Percentiles rank a stretch among this genome's conserved stretches.
phyloP scores from a whole-genome alignment of 2,888 invertebrate genomes.

The Lordiphosa fenestrarum region DNA sequence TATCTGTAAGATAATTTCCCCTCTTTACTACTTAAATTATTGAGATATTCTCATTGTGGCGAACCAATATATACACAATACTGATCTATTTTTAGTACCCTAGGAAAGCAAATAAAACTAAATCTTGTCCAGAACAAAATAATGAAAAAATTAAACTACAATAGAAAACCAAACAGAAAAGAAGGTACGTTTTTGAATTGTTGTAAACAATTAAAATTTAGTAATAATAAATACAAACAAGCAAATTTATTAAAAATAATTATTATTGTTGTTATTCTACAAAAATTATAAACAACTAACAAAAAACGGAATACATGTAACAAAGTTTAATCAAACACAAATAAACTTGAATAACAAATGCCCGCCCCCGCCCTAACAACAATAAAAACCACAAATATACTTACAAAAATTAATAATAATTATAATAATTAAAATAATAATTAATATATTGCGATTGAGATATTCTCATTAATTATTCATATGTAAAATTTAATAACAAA shows the following conservation, averaged over 20 bases:
- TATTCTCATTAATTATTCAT: conserved; percentile 67
- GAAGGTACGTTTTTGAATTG: conserved; percentile 62
- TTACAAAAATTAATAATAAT: conserved; percentile 40
- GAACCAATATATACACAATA: conserved; percentile 18
- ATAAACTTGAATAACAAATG: conserved; percentile 37
- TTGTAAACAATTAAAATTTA: conserved; percentile 66
- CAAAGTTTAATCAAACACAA: conserved; percentile 23
- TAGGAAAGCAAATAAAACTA: conserved; percentile 28
- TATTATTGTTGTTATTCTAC: conserved; percentile 61
- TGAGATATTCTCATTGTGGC: conserved; percentile 7
- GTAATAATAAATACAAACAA: conserved; percentile 25
- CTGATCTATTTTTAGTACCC: conserved; percentile 19
- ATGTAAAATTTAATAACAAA: conserved; percentile 41
- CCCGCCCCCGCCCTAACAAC: conserved; percentile 64
- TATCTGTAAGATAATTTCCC: conserved; percentile 9
- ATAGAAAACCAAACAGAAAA: conserved; percentile 30
- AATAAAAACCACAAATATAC: conserved; percentile 54
- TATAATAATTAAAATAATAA: conserved; percentile 9
- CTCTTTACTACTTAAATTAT: conserved; percentile 3
- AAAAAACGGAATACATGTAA: conserved; percentile 34
- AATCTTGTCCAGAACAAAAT: conserved; percentile 56
- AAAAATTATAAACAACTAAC: conserved; percentile 15
- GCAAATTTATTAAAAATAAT: conserved; percentile 55
- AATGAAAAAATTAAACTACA: conserved; percentile 29
- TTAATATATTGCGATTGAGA: conserved; percentile 52